Evolutionary conservation across 2,113 vertebrate genomes (phyloP), one percentile per base, ranked within the genome.

Genomic region (Salvelinus sp.): DNA sequence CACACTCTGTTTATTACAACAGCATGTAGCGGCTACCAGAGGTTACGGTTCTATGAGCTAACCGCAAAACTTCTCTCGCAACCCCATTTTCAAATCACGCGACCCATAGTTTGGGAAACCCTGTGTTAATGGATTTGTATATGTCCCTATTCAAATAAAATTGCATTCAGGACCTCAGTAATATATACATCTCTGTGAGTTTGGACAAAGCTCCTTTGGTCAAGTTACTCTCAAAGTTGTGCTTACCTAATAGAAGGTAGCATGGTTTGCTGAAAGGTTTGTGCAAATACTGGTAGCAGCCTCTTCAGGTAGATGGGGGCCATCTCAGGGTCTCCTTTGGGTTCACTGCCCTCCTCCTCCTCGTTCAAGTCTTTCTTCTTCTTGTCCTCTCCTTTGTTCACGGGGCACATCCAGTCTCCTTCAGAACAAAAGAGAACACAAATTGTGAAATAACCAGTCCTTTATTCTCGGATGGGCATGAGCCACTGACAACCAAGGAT

Each of bases 361-460:
- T 96, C 96, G 83, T 96, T 98, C 75, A 96, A 92, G 82, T 99
- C 98, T 86, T 97, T 98, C 94, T 98, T 99, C 92, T 97, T 99
- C 93, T 99, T 99, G 82, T 99, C 98, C 78, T 99, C 97, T 3
- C 97, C 95, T 90, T 99, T 99, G 89, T 99, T 99, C 80, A 99
- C 97, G 23, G 98, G 98, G 90, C 98, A 99, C 98, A 99, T 99
- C 98, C 97, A 99, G 84, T 99, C 98, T 75, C 98, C 98, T 99
- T 74, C 1, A 60, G 57, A 23, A 81, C 27, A 77, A 28, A 67
- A 69, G 20, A 68, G 30, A 38, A 38, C 33, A 38, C 33, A 38
- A 38, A 7, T 44, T 44, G 30, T 57, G n/a, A 70, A 28, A 48
- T 70, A 25, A 38, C n/a, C 54, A 25, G 16, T 54, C 16, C 50